Evolutionary conservation across 1,140 invertebrate genomes (phyloP).

Genomic region (Cheumatopsyche charites): DNA sequence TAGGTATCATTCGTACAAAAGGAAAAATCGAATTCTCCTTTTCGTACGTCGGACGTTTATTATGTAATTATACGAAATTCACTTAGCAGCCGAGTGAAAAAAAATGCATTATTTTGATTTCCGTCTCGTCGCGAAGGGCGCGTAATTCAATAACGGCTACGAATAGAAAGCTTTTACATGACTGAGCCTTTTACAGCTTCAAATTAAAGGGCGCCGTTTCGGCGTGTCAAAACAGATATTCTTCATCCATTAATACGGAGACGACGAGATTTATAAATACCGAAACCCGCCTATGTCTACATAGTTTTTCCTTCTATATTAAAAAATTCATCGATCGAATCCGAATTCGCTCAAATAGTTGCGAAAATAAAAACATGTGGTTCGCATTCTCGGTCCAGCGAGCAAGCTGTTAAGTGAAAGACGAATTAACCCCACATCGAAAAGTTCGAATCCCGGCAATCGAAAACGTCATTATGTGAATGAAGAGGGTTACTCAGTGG

Average conservation of each 20-base stretch:
- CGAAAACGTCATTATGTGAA: slow-evolving; percentile 44
- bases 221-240: slow-evolving; percentile 32
- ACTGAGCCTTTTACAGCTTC: slow-evolving; percentile 44
- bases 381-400: slow-evolving; percentile 41
- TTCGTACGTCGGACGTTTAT: neutral
- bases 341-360: neutral
- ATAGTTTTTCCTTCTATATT: too few species aligned
- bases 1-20: neutral
- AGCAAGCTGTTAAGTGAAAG: slow-evolving; percentile 39
- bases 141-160: slow-evolving; percentile 44
- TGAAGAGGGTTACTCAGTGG: slow-evolving; percentile 39
- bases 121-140: slow-evolving; percentile 6
- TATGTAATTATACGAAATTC: slow-evolving; percentile 2
- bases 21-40: neutral
- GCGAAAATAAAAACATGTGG: slow-evolving; percentile 43
- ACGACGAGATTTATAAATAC: neutral
- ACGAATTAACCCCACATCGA: slow-evolving; percentile 27
- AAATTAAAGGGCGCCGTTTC: slow-evolving; percentile 32
- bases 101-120: slow-evolving; percentile 19
- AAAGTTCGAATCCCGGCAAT: slow-evolving; percentile 43
- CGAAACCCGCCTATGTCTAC: too few species aligned
- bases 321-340: neutral
- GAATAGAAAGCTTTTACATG: slow-evolving; percentile 45
- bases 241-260: slow-evolving; percentile 18
- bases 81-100: slow-evolving; percentile 3